phyloP scores from a whole-genome alignment of 2,797 vertebrate genomes.

The Poeciliopsis paucimaculata region DNA sequence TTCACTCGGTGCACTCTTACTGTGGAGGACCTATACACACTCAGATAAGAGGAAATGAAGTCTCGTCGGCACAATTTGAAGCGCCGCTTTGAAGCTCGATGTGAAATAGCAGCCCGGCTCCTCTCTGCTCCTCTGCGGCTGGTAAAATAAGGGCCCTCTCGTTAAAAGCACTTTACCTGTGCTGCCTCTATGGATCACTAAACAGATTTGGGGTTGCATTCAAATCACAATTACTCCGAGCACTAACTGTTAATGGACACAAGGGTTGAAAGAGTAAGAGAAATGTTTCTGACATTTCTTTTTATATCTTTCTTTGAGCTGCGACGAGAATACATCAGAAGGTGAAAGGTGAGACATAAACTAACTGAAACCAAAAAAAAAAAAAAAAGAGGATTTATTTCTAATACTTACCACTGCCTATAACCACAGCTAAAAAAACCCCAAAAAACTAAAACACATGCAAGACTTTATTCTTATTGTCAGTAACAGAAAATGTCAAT shows the following conservation, averaged over 20 bases:
- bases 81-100: conserved; percentile 78
- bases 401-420: conserved; percentile 41
- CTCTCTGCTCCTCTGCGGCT: conserved; percentile 68
- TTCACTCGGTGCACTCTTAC: conserved; percentile 71
- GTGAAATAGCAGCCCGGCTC: conserved; percentile 69
- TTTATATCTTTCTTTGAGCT: conserved; percentile 66
- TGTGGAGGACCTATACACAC: conserved; percentile 77
- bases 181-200: conserved; percentile 79
- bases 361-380: conserved; percentile 53
- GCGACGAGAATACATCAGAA: conserved; percentile 60
- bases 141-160: conserved; percentile 79
- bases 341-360: conserved; percentile 71
- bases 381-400: conserved; percentile 65
- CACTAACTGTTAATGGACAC: conserved; percentile 75
- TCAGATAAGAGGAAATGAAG: conserved; percentile 82
- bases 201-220: conserved; percentile 77
- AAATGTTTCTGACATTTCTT: conserved; percentile 78
- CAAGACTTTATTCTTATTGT: conserved; percentile 45
- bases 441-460: background rate
- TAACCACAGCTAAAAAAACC: conserved; percentile 39
- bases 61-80: conserved; percentile 80
- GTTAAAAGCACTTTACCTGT: conserved; percentile 82
- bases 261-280: conserved; percentile 73
- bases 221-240: conserved; percentile 78
- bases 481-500: conserved; percentile 28